Percentiles rank a stretch among this genome's conserved stretches.
Conservation (phyloP, 1,140 invertebrate species). For the Schlechtendalia chinensis region DNA sequence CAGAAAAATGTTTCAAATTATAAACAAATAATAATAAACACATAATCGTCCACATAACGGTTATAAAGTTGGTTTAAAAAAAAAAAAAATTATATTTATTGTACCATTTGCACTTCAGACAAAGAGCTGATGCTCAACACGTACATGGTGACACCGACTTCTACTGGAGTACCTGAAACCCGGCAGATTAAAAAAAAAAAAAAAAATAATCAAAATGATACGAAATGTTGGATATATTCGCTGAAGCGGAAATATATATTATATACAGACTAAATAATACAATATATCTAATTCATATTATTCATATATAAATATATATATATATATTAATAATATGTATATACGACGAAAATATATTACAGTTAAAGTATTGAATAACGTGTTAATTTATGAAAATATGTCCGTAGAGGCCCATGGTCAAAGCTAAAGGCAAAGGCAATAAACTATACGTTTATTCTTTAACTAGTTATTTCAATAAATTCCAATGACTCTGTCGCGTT, state of each 20-base stretch:
- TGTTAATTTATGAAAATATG: no score
- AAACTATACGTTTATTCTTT: no score
- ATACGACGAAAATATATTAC: no score
- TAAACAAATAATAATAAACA: slow-evolving; percentile 38
- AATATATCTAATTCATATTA: not conserved
- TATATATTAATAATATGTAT: no score
- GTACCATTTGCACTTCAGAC: slow-evolving; percentile 99
- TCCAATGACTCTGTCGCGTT: no score
- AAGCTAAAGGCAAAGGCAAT: no score
- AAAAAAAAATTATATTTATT: slow-evolving; percentile 50
- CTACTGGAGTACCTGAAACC: slow-evolving; percentile 87
- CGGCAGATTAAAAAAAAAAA: slow-evolving; percentile 50
- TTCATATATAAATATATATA: no score
- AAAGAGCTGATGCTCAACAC: slow-evolving; percentile 97
- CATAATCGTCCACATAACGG: not conserved
- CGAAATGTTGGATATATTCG: slow-evolving; percentile 17
- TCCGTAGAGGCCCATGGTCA: no score
- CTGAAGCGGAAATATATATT: not conserved
- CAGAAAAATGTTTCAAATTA: slow-evolving; percentile 26
- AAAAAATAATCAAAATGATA: slow-evolving; percentile 42
- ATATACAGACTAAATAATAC: not conserved
- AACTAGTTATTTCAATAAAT: no score
- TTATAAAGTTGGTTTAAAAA: not conserved
- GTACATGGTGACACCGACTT: slow-evolving; percentile 97
- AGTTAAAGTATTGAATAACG: no score